Evolutionary conservation across 1,140 invertebrate species (phyloP).

Genomic region (Monomorium pharaonis): DNA sequence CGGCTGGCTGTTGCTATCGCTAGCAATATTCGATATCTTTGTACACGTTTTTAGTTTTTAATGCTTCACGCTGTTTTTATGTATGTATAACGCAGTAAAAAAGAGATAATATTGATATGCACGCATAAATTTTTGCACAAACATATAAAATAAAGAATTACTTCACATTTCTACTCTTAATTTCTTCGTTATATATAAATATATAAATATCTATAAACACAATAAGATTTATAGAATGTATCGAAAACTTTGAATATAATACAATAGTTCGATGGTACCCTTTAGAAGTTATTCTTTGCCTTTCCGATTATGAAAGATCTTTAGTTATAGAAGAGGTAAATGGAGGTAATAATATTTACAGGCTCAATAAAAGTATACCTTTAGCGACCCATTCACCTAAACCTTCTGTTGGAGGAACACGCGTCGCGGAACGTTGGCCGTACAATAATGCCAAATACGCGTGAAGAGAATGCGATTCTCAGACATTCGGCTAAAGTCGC

Average conservation of each 20-base stretch:
- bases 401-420: constrained; percentile 57
- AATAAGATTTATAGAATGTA: neutral
- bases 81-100: neutral
- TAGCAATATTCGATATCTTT: neutral
- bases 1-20: no score
- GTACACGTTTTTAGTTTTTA: neutral
- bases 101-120: neutral
- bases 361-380: constrained; percentile 67
- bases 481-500: constrained; percentile 32
- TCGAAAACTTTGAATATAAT: neutral
- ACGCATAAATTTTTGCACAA: neutral
- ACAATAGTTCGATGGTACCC: neutral
- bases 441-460: constrained; percentile 34
- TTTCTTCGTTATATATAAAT: neutral
- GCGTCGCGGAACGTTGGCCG: constrained; percentile 36
- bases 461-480: constrained; percentile 23
- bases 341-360: constrained; percentile 53
- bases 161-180: neutral
- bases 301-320: constrained; percentile 46
- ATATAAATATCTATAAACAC: constrained; percentile 20
- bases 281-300: constrained; percentile 2
- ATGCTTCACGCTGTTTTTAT: neutral
- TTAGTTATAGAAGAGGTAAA: constrained; percentile 12
- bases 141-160: neutral
- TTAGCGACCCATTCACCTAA: constrained; percentile 58